Conservation (phyloP, 2,797 vertebrate genomes). For the Tokudaia muenninki region DNA sequence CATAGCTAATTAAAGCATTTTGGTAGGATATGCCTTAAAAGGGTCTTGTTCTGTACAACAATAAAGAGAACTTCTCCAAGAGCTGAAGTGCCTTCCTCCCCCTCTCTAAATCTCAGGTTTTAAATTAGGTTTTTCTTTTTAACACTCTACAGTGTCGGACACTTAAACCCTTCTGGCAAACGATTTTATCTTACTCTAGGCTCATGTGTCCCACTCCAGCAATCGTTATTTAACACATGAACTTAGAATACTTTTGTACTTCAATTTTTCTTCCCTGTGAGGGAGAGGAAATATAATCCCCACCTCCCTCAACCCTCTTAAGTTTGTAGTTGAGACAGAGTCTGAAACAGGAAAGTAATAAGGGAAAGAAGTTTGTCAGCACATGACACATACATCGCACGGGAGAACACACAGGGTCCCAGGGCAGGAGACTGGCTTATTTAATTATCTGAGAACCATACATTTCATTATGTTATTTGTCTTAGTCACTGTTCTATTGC, state of each 20-base stretch:
- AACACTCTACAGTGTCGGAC: background rate
- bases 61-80: background rate
- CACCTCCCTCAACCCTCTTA: background rate
- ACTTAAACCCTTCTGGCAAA: background rate
- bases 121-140: constrained; percentile 1
- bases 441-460: background rate
- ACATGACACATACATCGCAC: too few species aligned
- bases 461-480: background rate
- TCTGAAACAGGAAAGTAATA: background rate
- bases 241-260: background rate
- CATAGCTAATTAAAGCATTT: background rate
- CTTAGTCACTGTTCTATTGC: background rate
- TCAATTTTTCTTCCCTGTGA: constrained; percentile 15
- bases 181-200: background rate
- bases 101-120: background rate
- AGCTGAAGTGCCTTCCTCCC: background rate
- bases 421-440: background rate
- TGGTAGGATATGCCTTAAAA: background rate
- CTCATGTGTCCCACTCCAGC: background rate
- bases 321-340: background rate
- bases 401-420: background rate
- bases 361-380: background rate
- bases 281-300: background rate
- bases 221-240: background rate
- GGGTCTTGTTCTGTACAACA: background rate